Evolutionary conservation across 1,140 invertebrate species (phyloP), one percentile per base, ranked within the genome.

Genomic region (Hormaphis cornu): DNA sequence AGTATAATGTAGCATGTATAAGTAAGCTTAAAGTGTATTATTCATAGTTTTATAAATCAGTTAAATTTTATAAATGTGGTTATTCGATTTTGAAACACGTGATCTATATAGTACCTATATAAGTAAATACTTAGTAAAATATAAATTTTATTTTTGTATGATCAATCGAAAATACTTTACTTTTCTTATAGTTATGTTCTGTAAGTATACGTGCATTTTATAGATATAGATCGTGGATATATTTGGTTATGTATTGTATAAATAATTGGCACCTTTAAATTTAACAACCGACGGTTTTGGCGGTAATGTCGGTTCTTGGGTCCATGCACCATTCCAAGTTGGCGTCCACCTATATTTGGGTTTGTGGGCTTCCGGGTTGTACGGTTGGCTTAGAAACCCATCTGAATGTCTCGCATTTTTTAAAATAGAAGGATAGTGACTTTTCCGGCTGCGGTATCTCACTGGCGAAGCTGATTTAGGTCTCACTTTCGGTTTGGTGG

Each of bases 271-370:
- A 89, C 87, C 87, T 89, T 89, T 84, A 75, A 89, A 89, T 73
- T 84, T 87, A 76, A 89, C 87, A 69, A 85, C 85, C 73, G 87
- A 84, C 76, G 82, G 80, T 69, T 82, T 81, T 56, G 80, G 22
- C 18, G 71, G 70, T 70, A 71, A 70, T 37, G 53, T 59, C 3
- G 59, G 46, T 16, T 58, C 70, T 46, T 66, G 61, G 12, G 61
- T 66, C 61, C 61, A 66, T 1, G 50, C 44, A 20, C 61, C 61
- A 22, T 66, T 66, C 61, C 61, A 66, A 37, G 52, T 42, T 30
- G 89, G 89, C 73, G 89, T 86, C 75, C 91, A 91, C 28, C 89
- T 85, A 73, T 84, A 87, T 71, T 83, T 84, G 14, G 89, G 89
- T 26, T 84, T 82, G 77, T 91, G 88, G 52, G 86, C 85, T 48